Conservation (phyloP, 2,113 vertebrate genomes). For the Esox niger region DNA sequence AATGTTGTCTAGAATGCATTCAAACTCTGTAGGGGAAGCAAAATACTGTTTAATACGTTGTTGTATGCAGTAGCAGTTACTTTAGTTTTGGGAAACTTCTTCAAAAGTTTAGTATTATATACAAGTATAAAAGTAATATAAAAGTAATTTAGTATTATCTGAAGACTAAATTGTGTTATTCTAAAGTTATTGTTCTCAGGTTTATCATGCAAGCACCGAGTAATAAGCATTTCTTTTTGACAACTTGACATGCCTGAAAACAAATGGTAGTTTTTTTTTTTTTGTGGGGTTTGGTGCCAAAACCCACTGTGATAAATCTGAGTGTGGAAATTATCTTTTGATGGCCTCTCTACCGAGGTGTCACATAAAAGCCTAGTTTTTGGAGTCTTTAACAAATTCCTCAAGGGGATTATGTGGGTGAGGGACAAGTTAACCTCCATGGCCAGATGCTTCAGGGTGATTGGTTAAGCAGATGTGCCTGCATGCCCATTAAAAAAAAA, state of each 20-base stretch:
- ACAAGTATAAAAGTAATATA: too few relatives aligned
- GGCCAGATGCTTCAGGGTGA: slow-evolving; percentile 62
- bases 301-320: slow-evolving; percentile 64
- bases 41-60: too few relatives aligned
- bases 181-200: too few relatives aligned
- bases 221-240: slow-evolving; percentile 32
- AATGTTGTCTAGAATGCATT: too few relatives aligned
- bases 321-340: slow-evolving; percentile 47
- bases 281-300: slow-evolving; percentile 32
- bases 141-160: too few relatives aligned
- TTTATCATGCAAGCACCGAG: not conserved
- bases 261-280: slow-evolving; percentile 55
- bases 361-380: slow-evolving; percentile 44
- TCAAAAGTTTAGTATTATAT: too few relatives aligned
- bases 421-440: slow-evolving; percentile 57
- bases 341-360: slow-evolving; percentile 46
- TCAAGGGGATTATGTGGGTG: slow-evolving; percentile 41
- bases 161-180: too few relatives aligned
- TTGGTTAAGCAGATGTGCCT: slow-evolving; percentile 63
- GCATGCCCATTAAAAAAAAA: slow-evolving; percentile 1
- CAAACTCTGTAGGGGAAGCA: too few relatives aligned
- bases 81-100: too few relatives aligned
- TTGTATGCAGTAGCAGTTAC: too few relatives aligned
- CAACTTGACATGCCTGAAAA: slow-evolving; percentile 21
- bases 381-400: slow-evolving; percentile 53